phyloP scores from a whole-genome alignment of 2,888 invertebrate genomes.

The Therioaphis trifolii region DNA sequence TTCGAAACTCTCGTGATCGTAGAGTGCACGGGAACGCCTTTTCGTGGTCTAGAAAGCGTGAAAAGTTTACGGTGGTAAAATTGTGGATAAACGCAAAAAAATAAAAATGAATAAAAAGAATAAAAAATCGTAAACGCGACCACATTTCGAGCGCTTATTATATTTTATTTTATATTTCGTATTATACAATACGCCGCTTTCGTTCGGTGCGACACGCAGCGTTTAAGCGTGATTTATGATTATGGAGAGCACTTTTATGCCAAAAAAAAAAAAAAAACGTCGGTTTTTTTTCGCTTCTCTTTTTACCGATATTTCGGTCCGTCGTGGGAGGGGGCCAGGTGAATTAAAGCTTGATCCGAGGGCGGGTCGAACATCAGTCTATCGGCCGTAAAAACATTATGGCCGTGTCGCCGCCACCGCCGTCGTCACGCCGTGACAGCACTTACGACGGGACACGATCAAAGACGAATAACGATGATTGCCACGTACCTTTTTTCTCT shows the following conservation, averaged over 20 bases:
- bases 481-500: not conserved
- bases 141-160: not conserved
- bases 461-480: conserved; percentile 13
- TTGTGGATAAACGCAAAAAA: not conserved
- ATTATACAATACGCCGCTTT: conserved; percentile 13
- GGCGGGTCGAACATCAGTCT: not conserved
- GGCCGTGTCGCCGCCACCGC: not conserved
- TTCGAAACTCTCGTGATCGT: too few relatives aligned
- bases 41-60: too few relatives aligned
- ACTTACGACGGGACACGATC: not conserved
- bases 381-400: not conserved
- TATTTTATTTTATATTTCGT: not conserved
- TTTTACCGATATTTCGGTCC: conserved; percentile 12
- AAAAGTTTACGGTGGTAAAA: too few relatives aligned
- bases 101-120: not conserved
- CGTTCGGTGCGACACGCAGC: not conserved
- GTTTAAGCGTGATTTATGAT: conserved; percentile 47
- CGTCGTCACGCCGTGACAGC: not conserved
- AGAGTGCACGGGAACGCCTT: too few relatives aligned
- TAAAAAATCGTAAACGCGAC: not conserved
- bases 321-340: not conserved
- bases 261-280: not conserved
- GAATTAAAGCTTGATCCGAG: not conserved
- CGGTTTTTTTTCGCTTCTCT: not conserved
- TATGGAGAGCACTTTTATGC: not conserved